A percentile compares a stretch with the other conserved stretches of the same genome.
Conservation (phyloP, 2,113 vertebrate genomes). For the Entomyzon cyanotis region DNA sequence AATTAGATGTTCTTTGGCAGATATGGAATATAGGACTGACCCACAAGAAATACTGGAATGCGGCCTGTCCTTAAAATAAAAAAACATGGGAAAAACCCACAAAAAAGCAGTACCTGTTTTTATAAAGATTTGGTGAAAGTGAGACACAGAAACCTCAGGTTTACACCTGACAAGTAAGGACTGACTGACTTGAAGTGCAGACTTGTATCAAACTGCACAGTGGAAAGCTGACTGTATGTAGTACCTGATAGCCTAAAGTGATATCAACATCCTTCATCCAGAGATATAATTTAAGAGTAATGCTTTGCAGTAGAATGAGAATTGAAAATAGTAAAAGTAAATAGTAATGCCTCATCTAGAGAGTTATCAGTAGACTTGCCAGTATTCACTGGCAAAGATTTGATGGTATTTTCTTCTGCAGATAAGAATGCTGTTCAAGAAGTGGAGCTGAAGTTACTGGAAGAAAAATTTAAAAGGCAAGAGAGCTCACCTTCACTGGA, state of each 20-base stretch:
- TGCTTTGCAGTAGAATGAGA: not conserved
- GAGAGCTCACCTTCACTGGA: constrained; percentile 71
- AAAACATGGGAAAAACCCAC: not conserved
- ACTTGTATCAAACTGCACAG: not conserved
- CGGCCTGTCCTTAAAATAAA: not conserved
- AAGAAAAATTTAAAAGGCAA: constrained; percentile 80
- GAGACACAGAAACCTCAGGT: not conserved
- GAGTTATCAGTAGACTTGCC: not conserved
- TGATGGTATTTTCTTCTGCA: constrained; percentile 49
- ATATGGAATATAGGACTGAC: not conserved
- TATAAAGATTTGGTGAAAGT: not conserved
- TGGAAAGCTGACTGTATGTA: not conserved
- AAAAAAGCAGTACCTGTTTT: not conserved
- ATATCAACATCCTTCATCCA: not conserved
- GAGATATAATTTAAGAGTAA: not conserved
- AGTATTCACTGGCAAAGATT: not conserved
- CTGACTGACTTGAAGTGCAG: not conserved
- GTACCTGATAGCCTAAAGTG: not conserved
- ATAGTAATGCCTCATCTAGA: not conserved
- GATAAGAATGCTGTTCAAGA: constrained; percentile 80
- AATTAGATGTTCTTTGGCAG: not conserved
- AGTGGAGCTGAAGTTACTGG: constrained; percentile 77
- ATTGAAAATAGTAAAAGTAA: not conserved
- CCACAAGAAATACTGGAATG: not conserved
- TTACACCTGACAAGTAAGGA: not conserved